Base-by-base conservation (phyloP, 2,797 vertebrate species). In the Sebastolobus alascanus region DNA sequence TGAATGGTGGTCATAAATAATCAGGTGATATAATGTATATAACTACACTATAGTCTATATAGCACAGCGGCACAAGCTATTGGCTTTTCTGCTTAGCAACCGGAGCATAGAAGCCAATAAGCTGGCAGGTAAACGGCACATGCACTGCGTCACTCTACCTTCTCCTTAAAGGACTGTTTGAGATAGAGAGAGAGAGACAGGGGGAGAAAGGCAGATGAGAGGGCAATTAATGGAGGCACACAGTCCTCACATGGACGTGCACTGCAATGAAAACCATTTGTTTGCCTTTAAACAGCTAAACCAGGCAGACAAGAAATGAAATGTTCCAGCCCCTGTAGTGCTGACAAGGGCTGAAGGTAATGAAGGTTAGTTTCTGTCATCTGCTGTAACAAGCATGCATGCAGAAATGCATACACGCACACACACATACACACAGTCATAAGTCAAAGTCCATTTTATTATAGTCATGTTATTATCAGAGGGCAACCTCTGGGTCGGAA, bases 161-260 rank as follows among this genome's bases (percentile, higher is more conserved):
- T 98, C 94, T 97, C 97, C 96, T 98, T 97, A 96, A 97, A 97
- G 94, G 97, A 97, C 98, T 99, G 97, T 96, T 93, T 94, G 95
- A 97, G 95, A 96, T 91, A 92, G 80, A 91, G 81, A 91, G 83
- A 88, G 83, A 91, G 67, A 84, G 72, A 89, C 68, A 88, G 95
- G 96, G 91, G 91, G 79, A 88, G 73, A 85, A 43, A 88, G 77
- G 80, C 79, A 91, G 86, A 82, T 91, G 93, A 97, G 93, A 96
- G 93, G 73, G 94, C 65, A 79, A 16, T 93, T 91, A 86, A 89
- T 89, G 84, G 82, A 87, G 77, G 84, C 43, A 22, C 70, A 82
- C 37, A 55, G 83, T 80, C 83, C 46, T 85, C 71, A 33, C 31
- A n/a, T 70, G 75, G 79, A 78, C 54, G 71, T 88, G 91, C 77